Evolutionary conservation across 1,140 invertebrate species (phyloP).

Genomic region (Mya arenaria): DNA sequence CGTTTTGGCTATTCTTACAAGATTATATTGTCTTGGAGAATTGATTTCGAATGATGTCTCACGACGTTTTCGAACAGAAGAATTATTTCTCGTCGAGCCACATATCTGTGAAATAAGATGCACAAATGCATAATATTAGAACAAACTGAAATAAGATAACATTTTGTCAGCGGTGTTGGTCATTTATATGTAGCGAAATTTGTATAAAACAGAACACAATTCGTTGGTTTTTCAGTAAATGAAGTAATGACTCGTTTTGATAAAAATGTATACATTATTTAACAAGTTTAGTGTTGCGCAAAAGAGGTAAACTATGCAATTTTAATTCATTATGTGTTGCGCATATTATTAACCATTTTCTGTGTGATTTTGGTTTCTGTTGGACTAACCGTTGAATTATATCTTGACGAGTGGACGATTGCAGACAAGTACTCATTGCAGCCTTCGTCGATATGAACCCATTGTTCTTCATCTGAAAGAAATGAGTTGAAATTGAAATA

Average conservation of each 20-base stretch:
- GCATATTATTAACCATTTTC: background rate
- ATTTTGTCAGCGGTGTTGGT: background rate
- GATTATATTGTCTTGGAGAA: background rate
- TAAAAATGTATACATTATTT: too few relatives aligned
- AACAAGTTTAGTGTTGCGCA: background rate
- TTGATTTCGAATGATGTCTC: background rate
- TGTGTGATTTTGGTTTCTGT: background rate
- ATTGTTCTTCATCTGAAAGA: slow-evolving; percentile 19
- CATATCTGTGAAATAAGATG: background rate
- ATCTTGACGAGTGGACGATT: too few relatives aligned
- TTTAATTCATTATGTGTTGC: background rate
- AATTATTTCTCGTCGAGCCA: background rate
- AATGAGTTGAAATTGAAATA: background rate
- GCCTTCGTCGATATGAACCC: slow-evolving; percentile 34
- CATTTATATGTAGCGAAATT: background rate
- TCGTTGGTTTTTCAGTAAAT: background rate
- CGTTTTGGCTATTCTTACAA: background rate
- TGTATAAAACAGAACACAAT: too few relatives aligned
- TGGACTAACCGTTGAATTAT: too few relatives aligned
- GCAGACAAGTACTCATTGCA: slow-evolving; percentile 12
- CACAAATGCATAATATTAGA: background rate
- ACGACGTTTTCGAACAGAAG: background rate
- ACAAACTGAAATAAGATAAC: background rate
- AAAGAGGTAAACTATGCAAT: background rate
- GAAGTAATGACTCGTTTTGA: too few relatives aligned